A percentile compares a stretch with the other conserved stretches of the same genome.
phyloP scores from a whole-genome alignment of 2,888 invertebrate genomes.

The Phyllotreta striolata region DNA sequence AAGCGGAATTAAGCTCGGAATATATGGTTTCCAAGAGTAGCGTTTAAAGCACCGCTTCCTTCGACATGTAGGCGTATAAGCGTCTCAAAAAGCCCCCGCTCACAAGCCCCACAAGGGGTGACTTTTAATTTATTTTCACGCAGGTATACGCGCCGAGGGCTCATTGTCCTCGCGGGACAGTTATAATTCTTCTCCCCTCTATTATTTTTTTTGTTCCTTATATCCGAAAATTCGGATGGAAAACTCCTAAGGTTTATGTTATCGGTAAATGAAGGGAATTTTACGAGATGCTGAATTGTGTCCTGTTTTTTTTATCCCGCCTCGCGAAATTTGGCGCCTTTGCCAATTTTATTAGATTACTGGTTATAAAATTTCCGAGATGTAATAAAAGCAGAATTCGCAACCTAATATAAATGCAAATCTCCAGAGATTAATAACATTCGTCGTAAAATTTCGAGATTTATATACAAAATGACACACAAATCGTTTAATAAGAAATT shows the following conservation, averaged over 20 bases:
- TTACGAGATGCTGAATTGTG: conserved; percentile 17
- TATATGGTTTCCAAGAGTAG: conserved; percentile 49
- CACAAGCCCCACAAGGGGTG: conserved; percentile 40
- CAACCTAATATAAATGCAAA: no score
- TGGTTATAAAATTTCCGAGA: no score
- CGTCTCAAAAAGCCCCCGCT: conserved; percentile 27
- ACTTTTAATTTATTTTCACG: conserved; percentile 54
- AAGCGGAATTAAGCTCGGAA: conserved; percentile 50
- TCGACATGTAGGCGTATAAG: conserved; percentile 20
- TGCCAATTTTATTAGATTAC: conserved; percentile 1
- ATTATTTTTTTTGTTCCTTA: conserved; percentile 13
- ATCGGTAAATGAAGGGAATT: conserved; percentile 29
- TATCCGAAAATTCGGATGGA: conserved; percentile 22
- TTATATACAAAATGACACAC: no score
- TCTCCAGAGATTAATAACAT: no score
- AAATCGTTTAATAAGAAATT: no score
- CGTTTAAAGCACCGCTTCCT: conserved; percentile 43
- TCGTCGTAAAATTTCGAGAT: no score
- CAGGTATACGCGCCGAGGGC: conserved; percentile 45
- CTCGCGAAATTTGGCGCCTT: conserved; percentile 5
- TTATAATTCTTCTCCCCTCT: conserved; percentile 46
- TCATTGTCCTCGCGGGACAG: conserved; percentile 45
- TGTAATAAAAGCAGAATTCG: no score
- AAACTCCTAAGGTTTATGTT: conserved; percentile 29
- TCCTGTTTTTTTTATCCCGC: conserved; percentile 12